Base-by-base conservation (phyloP, 1,140 invertebrate genomes). In the Meloidogyne floridensis region DNA sequence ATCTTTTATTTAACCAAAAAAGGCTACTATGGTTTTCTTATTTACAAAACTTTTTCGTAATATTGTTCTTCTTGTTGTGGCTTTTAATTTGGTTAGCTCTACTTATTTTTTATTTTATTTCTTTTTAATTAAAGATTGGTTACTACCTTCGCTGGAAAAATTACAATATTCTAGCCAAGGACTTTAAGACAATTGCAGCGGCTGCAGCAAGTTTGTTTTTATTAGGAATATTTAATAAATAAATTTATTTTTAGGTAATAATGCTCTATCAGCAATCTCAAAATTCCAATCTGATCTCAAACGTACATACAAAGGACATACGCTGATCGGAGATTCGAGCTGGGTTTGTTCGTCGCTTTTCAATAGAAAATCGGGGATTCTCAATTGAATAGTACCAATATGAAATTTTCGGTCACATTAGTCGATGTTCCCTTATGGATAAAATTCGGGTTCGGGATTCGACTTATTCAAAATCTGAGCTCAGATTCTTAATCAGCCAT, bases 11-110 rank as follows among this genome's bases (percentile, higher is more conserved):
- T 69, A 81, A 70, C 1, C 2, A 75, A 71, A 76, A 59, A 13
- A n/a, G 8, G n/a, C 72, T 54, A 77, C 3, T 7, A 84, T 84
- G 83, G 83, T 77, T 43, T 84, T 84, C 77, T 83, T 84, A 70
- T 84, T 84, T 71, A 84, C 83, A 0, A 77, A 79, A 18, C n/a
- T 84, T 32, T 43, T 84, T 56, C 65, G 83, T 20, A 85, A 84
- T 72, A 20, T 84, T 18, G 85, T 84, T 72, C 42, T 81, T 11
- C 42, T 83, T 2, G 47, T 83, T n/a, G 82, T 84, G 70, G 43
- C 85, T 32, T 76, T 79, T 15, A 84, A 84, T 73, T 81, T 79
- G 18, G 77, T 79, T 11, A 69, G 77, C n/a, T 15, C 15, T 2
- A 47, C 47, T 6, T 47, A 32, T 43, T 42, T 6, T 71, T 79